Conservation (phyloP, 2,888 invertebrate species). For the Dascillus cervinus region DNA sequence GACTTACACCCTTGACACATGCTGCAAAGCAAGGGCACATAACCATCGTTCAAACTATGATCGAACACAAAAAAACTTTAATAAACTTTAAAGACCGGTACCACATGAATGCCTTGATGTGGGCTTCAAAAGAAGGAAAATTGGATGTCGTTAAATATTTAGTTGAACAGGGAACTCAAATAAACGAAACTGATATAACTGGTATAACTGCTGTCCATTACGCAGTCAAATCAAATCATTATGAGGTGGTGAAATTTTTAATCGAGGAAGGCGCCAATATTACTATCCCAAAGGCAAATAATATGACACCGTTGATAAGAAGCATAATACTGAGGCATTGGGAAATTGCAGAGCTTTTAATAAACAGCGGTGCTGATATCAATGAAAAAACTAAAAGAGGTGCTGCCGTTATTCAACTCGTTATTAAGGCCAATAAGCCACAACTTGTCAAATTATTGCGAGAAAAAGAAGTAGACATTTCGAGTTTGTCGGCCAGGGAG, state of each 20-base stretch:
- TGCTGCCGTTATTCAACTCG: no score
- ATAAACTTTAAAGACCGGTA: not conserved
- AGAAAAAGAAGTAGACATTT: no score
- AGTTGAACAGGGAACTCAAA: conserved; percentile 4
- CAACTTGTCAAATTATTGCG: no score
- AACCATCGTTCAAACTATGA: conserved; percentile 3
- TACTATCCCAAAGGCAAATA: no score
- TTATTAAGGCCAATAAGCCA: conserved; percentile 2
- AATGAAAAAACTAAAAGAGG: no score
- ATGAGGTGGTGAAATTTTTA: conserved; percentile 5
- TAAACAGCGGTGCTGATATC: no score
- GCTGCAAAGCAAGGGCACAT: conserved; percentile 6
- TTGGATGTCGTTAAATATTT: conserved; percentile 6
- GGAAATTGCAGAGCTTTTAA: no score
- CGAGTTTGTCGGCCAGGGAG: no score
- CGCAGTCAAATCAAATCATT: conserved; percentile 5
- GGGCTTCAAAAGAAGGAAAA: conserved; percentile 7
- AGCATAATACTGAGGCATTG: no score
- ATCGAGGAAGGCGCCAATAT: conserved; percentile 6
- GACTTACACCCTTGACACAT: conserved; percentile 6
- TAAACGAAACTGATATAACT: conserved; percentile 6
- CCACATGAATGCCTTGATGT: conserved; percentile 8
- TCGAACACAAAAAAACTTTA: not conserved
- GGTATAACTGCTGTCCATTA: conserved; percentile 8
- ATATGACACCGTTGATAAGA: no score